Percentiles rank a stretch among this genome's conserved stretches.
Conservation (phyloP, 2,113 vertebrate species). For the Okapia johnstoni region DNA sequence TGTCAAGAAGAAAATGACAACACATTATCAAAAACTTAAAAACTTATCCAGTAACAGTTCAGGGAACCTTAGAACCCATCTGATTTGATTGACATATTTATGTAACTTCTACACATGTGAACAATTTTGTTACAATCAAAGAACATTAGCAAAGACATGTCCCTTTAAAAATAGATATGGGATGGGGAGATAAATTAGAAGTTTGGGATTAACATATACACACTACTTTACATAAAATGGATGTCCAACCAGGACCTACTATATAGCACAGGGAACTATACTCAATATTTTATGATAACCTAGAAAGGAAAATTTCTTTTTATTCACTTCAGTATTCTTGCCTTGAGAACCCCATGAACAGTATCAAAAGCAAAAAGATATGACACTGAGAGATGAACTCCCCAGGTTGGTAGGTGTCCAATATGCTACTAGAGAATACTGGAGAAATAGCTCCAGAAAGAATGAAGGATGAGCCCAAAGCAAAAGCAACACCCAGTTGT, state of each 20-base stretch:
- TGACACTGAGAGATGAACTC: neutral
- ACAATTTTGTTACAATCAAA: neutral
- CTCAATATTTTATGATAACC: neutral
- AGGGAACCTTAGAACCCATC: neutral
- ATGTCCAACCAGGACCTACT: neutral
- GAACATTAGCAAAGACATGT: neutral
- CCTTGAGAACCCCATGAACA: neutral
- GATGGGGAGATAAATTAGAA: neutral
- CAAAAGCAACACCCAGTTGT: neutral
- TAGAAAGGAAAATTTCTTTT: neutral
- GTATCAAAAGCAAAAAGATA: neutral
- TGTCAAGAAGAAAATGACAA: neutral
- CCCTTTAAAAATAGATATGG: neutral
- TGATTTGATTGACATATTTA: neutral
- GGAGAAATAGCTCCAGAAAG: neutral
- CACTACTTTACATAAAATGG: neutral
- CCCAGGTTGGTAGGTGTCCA: neutral
- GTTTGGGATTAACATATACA: neutral
- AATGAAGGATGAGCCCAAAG: neutral
- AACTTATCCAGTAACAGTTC: neutral
- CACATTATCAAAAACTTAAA: neutral
- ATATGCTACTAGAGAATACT: neutral
- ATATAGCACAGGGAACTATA: neutral
- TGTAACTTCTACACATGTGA: neutral
- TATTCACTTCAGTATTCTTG: neutral